Evolutionary conservation across 2,888 invertebrate genomes (phyloP).

Genomic region (Aphrophora alni): DNA sequence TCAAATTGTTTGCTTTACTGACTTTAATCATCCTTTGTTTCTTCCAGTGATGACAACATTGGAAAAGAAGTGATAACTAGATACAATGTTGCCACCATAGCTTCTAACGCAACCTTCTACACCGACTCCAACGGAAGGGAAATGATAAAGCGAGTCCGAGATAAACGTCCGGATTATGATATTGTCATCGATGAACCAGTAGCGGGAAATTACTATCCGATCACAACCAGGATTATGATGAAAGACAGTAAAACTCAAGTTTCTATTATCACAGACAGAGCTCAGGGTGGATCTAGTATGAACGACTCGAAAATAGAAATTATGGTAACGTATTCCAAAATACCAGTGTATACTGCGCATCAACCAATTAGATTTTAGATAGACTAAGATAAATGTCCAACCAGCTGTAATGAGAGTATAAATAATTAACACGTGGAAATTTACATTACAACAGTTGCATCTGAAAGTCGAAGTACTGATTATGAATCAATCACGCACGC

Average conservation of each 20-base stretch:
- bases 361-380: no score
- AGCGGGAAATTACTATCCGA: slow-evolving; percentile 81
- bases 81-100: slow-evolving; percentile 68
- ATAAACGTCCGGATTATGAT: slow-evolving; percentile 77
- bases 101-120: slow-evolving; percentile 73
- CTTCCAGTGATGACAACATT: no score
- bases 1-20: no score
- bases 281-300: slow-evolving; percentile 82
- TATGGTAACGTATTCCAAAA: no score
- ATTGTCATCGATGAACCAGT: slow-evolving; percentile 59
- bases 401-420: no score
- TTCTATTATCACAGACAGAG: slow-evolving; percentile 74
- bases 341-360: no score
- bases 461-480: no score
- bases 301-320: slow-evolving; percentile 74
- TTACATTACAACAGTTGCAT: no score
- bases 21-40: no score
- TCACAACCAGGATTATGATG: slow-evolving; percentile 80
- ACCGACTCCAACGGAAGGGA: slow-evolving; percentile 95
- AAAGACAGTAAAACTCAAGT: slow-evolving; percentile 62
- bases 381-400: no score
- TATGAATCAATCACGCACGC: no score
- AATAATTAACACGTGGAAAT: no score
- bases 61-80: slow-evolving; percentile 85
- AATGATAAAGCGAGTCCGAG: slow-evolving; percentile 70